phyloP scores from a whole-genome alignment of 2,113 vertebrate species.

The Centropus bengalensis region DNA sequence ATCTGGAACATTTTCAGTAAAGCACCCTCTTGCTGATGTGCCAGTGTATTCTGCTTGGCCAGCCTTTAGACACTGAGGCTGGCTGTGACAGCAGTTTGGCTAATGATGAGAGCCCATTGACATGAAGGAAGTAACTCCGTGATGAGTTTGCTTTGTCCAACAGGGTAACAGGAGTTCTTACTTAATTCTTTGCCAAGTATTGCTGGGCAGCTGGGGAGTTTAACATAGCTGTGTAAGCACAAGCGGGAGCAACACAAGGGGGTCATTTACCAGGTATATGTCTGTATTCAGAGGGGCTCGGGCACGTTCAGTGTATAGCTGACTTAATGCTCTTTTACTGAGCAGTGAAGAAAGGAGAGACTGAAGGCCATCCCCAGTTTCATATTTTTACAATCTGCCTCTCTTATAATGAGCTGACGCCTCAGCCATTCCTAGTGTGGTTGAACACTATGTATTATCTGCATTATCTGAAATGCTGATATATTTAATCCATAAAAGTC shows the following conservation, averaged over 20 bases:
- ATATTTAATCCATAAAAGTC: neutral
- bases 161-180: constrained; percentile 8
- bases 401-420: neutral
- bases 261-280: fast-evolving
- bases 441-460: neutral
- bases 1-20: constrained; percentile 16
- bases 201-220: neutral
- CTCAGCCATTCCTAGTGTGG: neutral
- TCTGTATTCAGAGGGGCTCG: neutral
- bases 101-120: neutral
- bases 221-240: fast-evolving
- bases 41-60: neutral
- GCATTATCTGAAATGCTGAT: neutral
- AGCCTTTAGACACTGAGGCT: neutral
- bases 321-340: neutral
- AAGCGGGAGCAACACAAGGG: fast-evolving
- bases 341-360: neutral
- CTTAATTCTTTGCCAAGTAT: neutral
- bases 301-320: neutral
- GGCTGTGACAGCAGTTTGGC: neutral
- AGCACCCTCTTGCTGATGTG: neutral
- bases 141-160: neutral
- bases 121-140: neutral
- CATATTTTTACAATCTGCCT: neutral
- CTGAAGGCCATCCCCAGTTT: neutral